Conservation (phyloP, 2,113 vertebrate genomes). For the Poecilia latipinna region DNA sequence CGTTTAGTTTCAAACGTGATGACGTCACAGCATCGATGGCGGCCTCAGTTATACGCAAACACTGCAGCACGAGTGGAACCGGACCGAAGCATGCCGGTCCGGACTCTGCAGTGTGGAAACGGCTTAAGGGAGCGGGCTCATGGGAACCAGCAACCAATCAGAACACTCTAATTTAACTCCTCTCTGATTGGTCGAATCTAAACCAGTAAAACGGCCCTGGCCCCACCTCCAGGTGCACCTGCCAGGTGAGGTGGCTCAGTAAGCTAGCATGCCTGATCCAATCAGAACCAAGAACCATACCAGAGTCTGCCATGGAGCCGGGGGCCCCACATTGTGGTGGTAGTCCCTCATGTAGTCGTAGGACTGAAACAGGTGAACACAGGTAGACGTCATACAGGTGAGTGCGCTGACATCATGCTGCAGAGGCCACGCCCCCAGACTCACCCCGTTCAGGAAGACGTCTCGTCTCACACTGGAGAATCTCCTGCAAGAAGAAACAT, state of each 20-base stretch:
- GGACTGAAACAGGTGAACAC: conserved; percentile 80
- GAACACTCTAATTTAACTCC: background rate
- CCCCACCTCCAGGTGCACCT: background rate
- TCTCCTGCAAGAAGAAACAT: conserved; percentile 83
- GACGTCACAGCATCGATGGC: too few species aligned
- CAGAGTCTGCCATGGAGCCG: conserved; percentile 97
- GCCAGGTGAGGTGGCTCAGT: background rate
- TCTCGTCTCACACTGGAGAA: conserved; percentile 95
- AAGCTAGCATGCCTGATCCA: background rate
- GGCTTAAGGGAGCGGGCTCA: too few species aligned
- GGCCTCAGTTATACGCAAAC: too few species aligned
- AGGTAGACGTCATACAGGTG: conserved; percentile 4
- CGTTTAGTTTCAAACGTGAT: too few species aligned
- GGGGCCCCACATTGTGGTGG: conserved; percentile 94
- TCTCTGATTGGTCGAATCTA: background rate
- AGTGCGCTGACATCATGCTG: background rate
- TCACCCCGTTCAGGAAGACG: conserved; percentile 98
- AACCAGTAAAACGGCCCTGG: background rate
- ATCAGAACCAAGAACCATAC: conserved; percentile 66
- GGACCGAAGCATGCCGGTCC: too few species aligned
- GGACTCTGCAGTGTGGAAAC: too few species aligned
- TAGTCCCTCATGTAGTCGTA: conserved; percentile 99
- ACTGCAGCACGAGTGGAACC: too few species aligned
- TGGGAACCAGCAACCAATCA: too few species aligned
- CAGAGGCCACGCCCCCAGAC: conserved; percentile 44